Evolutionary conservation across 2,113 vertebrate species (phyloP).

Genomic region (Lophotis ruficrista): DNA sequence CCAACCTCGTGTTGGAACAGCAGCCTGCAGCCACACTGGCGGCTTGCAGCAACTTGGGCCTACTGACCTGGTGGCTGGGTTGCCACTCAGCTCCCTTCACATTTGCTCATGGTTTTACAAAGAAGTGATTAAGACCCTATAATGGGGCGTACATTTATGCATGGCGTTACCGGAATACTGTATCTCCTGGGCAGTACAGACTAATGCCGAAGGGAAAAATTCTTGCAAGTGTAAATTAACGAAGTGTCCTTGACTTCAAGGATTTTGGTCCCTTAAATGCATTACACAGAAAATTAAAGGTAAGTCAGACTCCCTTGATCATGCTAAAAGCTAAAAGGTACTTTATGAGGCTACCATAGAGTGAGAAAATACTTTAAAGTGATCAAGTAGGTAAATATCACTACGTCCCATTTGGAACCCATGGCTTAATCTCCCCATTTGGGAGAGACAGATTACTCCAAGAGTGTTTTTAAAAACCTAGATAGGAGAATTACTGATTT

Average conservation of each 20-base stretch:
- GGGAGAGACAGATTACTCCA: not conserved
- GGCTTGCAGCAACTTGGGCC: not conserved
- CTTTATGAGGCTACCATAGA: not conserved
- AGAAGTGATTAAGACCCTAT: not conserved
- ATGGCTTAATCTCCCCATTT: not conserved
- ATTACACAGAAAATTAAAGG: not conserved
- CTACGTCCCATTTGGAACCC: not conserved
- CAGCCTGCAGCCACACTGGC: not conserved
- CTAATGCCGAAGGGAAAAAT: not conserved
- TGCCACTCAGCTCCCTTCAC: not conserved
- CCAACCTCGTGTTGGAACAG: not conserved
- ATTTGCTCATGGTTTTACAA: not conserved
- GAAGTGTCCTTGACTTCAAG: not conserved
- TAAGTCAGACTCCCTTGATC: constrained; percentile 9
- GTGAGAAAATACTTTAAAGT: not conserved
- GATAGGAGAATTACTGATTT: not conserved
- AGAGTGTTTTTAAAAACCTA: not conserved
- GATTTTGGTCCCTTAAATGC: not conserved
- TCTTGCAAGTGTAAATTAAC: not conserved
- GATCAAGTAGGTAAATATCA: constrained; percentile 14
- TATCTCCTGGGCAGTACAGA: not conserved
- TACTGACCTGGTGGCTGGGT: not conserved
- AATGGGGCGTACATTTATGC: not conserved
- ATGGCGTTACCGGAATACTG: not conserved
- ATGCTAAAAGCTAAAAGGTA: constrained; percentile 27